Evolutionary conservation across 2,113 vertebrate species (phyloP).

Genomic region (Myocastor coypus): DNA sequence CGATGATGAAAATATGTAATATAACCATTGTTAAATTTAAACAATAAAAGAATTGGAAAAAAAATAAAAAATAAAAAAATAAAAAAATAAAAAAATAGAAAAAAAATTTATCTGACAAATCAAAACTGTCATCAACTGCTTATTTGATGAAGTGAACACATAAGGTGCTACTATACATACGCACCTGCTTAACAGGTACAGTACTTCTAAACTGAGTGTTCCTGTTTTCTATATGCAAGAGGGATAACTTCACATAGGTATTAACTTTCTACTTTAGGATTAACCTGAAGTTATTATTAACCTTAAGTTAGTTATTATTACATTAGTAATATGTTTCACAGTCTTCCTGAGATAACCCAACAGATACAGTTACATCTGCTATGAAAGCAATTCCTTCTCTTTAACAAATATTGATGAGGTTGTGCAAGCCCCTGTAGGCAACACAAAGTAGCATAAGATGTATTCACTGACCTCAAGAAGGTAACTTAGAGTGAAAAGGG

Average conservation of each 20-base stretch:
- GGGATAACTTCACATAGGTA: not conserved
- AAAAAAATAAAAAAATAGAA: too few species aligned
- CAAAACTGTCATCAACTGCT: not conserved
- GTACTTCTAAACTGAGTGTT: not conserved
- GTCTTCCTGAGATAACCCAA: not conserved
- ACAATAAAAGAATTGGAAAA: too few species aligned
- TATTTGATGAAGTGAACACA: not conserved
- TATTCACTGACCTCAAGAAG: not conserved
- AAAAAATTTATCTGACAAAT: constrained; percentile 47
- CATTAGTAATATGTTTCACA: not conserved
- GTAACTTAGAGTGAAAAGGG: constrained; percentile 26
- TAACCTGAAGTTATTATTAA: too few species aligned
- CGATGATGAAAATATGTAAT: too few species aligned
- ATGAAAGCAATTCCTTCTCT: constrained; percentile 3
- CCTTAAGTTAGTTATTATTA: not conserved
- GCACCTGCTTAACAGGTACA: not conserved
- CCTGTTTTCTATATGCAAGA: not conserved
- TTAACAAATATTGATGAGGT: constrained; percentile 42
- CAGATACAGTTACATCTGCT: not conserved
- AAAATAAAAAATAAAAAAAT: too few species aligned
- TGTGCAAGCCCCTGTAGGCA: constrained; percentile 13
- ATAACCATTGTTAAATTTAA: too few species aligned
- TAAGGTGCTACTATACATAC: not conserved
- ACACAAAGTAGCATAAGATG: not conserved
- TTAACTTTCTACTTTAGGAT: not conserved